Percentiles rank a stretch among this genome's conserved stretches.
phyloP scores from a whole-genome alignment of 1,140 invertebrate genomes.

The Heterodera carotae region DNA sequence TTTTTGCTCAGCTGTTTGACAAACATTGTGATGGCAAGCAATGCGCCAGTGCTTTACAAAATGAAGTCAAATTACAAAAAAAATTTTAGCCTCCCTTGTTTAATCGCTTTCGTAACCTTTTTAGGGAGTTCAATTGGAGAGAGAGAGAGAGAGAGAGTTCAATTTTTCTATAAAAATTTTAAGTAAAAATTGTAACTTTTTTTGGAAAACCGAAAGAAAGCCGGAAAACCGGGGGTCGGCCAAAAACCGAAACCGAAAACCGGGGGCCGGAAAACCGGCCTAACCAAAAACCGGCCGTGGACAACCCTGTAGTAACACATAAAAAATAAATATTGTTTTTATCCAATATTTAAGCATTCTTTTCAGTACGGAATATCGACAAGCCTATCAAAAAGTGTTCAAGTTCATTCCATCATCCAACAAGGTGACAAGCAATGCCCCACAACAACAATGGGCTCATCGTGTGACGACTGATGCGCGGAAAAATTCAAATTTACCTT shows the following conservation, averaged over 20 bases:
- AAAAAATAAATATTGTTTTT: neutral
- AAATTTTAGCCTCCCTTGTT: neutral
- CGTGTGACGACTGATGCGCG: neutral
- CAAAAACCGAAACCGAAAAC: too few species aligned
- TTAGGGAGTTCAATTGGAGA: too few species aligned
- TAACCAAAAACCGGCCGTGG: too few species aligned
- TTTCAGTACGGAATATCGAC: constrained; percentile 18
- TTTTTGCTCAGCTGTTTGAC: constrained; percentile 15
- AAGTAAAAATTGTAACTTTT: too few species aligned
- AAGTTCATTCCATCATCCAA: neutral
- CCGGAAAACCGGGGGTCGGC: too few species aligned
- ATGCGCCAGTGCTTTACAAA: constrained; percentile 22
- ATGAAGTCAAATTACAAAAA: constrained; percentile 6
- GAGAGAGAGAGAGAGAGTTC: too few species aligned
- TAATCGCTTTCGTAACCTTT: too few species aligned
- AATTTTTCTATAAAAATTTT: too few species aligned
- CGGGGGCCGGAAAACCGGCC: too few species aligned
- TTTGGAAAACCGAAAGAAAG: too few species aligned
- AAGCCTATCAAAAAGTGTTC: constrained; percentile 26
- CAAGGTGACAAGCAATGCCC: neutral
- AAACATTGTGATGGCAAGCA: constrained; percentile 9
- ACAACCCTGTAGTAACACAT: too few species aligned
- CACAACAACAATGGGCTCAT: neutral
- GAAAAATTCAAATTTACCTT: too few species aligned
- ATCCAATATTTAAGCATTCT: neutral